phyloP scores from a whole-genome alignment of 2,113 vertebrate species.

The Colinus virginianus region DNA sequence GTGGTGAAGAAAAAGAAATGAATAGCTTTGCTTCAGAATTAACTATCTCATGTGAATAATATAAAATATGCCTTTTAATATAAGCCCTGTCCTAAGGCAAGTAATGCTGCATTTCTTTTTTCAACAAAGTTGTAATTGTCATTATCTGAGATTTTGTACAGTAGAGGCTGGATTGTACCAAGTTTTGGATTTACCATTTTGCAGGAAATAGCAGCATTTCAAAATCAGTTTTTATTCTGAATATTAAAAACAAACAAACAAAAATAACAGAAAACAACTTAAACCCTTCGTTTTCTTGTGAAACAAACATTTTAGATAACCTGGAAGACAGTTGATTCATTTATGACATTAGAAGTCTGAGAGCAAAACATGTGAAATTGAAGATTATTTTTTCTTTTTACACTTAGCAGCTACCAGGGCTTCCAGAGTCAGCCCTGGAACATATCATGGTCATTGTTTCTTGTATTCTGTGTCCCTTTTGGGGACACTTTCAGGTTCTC shows the following conservation, averaged over 20 bases:
- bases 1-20: background rate
- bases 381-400: background rate
- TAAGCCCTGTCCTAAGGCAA: background rate
- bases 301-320: background rate
- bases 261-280: background rate
- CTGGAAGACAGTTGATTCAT: background rate
- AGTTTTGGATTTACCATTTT: background rate
- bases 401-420: background rate
- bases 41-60: background rate
- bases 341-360: background rate
- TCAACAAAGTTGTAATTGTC: background rate
- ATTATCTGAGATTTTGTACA: background rate
- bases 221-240: background rate
- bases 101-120: background rate
- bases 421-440: background rate
- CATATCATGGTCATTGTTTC: background rate
- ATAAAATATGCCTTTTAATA: background rate
- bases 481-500: background rate
- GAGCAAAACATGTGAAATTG: background rate
- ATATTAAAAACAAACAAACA: background rate
- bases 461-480: background rate
- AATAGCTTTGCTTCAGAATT: background rate
- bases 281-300: background rate
- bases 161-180: background rate
- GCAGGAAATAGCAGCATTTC: background rate